Conservation (phyloP, 2,113 vertebrate genomes). For the Oryzias melastigma region DNA sequence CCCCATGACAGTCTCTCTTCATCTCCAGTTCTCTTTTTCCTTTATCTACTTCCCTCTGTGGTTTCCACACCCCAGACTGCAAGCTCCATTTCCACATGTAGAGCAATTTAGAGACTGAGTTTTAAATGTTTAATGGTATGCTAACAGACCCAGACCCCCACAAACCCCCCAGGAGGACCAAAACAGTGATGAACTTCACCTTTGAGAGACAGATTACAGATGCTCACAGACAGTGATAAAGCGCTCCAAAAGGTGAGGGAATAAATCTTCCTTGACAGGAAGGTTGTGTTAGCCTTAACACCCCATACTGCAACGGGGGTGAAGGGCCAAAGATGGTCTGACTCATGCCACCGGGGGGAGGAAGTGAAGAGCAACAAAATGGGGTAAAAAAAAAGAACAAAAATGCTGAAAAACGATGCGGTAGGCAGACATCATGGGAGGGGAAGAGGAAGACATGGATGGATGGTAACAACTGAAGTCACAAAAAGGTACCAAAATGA, state of each 20-base stretch:
- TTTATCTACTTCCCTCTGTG: conserved; percentile 19
- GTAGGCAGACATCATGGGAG: conserved; percentile 24
- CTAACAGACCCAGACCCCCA: conserved; percentile 46
- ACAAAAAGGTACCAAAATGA: conserved; percentile 14
- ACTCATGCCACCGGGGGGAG: conserved; percentile 21
- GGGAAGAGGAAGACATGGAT: conserved; percentile 1
- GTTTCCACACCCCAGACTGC: conserved; percentile 14
- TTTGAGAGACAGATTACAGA: conserved; percentile 61
- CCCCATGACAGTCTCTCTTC: conserved; percentile 24
- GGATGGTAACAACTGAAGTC: conserved; percentile 14
- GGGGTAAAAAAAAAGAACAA: conserved; percentile 2
- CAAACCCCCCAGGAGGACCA: conserved; percentile 34
- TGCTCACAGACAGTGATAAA: conserved; percentile 48
- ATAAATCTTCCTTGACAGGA: conserved; percentile 61
- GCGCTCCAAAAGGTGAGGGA: conserved; percentile 55
- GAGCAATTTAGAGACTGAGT: conserved; percentile 39
- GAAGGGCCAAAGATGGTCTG: conserved; percentile 35
- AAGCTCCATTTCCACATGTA: conserved; percentile 41
- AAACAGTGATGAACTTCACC: conserved; percentile 42
- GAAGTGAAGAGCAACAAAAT: conserved; percentile 12
- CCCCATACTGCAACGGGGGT: conserved; percentile 33
- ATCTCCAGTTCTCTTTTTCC: conserved; percentile 16
- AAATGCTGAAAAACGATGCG: neutral
- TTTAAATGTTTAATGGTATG: conserved; percentile 67
- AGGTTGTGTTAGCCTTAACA: conserved; percentile 55